Evolutionary conservation across 2,888 invertebrate species (phyloP), one percentile per base, ranked within the genome.

Genomic region (Mesoligia furuncula): DNA sequence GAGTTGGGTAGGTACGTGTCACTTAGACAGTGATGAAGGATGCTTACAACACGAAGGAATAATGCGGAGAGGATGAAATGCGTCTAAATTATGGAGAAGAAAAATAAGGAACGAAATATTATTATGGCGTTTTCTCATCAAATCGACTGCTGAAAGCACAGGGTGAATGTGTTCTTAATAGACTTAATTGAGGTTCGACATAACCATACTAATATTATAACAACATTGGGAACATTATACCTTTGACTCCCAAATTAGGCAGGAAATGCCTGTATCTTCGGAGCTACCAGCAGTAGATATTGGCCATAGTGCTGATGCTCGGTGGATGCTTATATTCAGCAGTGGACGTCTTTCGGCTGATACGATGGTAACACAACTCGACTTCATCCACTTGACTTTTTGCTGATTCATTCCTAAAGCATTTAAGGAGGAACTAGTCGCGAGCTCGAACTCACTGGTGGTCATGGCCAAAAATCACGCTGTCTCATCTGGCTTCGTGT

Each of bases 11-110:
- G 45, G 64, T 48, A 31, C 57, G 39, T 48, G 80, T n/a, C 80
- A 73, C 57, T 80, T 24, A 31, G 65, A 31, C 31, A 72, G 48
- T 65, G 73, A 80, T 65, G 57, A 59, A 59, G 80, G 57, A n/a
- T n/a, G 15, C 80, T 73, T 42, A 64, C 15, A 64, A 59, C 48
- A 17, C 13, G 13, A 65, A 59, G 31, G 31, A 59, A 45, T 17
- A 36, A 51, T 20, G 45, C n/a, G 64, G 3, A 48, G 15, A 45
- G n/a, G 24, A 64, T 45, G 36, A 70, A 70, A 64, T 39, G 24
- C 45, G 27, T 15, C 27, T 9, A 17, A 8, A 7, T 27, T 31
- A 24, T 39, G 20, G 17, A 15, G 45, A 48, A 0, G 39, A 11
- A 57, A 65, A 59, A 57, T 27, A 42, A 31, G 54, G 54, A 64